A percentile compares a stretch with the other conserved stretches of the same genome.
Evolutionary conservation across 2,113 vertebrate genomes (phyloP).

Genomic region (Rhea pennata): DNA sequence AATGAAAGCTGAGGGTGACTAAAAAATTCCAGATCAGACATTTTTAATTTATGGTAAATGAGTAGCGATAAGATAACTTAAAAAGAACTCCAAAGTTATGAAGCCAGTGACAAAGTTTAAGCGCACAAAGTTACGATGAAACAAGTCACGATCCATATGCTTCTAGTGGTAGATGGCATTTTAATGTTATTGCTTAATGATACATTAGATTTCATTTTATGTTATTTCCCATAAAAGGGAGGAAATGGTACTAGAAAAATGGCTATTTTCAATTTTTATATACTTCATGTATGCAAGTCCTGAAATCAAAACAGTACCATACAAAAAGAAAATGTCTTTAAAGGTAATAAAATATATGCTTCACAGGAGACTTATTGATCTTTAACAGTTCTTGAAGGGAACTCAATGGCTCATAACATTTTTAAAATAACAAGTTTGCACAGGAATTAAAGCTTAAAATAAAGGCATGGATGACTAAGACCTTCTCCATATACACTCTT

Average conservation of each 20-base stretch:
- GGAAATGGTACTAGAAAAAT: constrained; percentile 55
- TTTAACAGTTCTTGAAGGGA: constrained; percentile 51
- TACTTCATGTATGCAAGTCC: constrained; percentile 42
- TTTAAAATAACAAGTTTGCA: constrained; percentile 52
- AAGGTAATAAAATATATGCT: constrained; percentile 52
- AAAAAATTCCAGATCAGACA: not conserved
- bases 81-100: constrained; percentile 3
- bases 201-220: constrained; percentile 65
- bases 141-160: constrained; percentile 61
- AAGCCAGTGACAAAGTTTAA: constrained; percentile 34
- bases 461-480: not conserved
- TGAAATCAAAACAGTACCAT: constrained; percentile 37
- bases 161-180: constrained; percentile 57
- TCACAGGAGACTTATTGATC: constrained; percentile 33
- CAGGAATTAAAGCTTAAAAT: constrained; percentile 39
- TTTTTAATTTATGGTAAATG: constrained; percentile 18
- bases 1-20: not conserved
- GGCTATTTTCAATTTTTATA: constrained; percentile 43
- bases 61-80: not conserved
- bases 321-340: constrained; percentile 32
- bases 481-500: not conserved
- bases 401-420: constrained; percentile 34
- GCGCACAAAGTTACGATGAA: constrained; percentile 44
- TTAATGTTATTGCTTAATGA: constrained; percentile 71
- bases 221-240: constrained; percentile 46